Evolutionary conservation across 2,797 vertebrate genomes (phyloP), one percentile per base, ranked within the genome.

Genomic region (Channallabes apus): DNA sequence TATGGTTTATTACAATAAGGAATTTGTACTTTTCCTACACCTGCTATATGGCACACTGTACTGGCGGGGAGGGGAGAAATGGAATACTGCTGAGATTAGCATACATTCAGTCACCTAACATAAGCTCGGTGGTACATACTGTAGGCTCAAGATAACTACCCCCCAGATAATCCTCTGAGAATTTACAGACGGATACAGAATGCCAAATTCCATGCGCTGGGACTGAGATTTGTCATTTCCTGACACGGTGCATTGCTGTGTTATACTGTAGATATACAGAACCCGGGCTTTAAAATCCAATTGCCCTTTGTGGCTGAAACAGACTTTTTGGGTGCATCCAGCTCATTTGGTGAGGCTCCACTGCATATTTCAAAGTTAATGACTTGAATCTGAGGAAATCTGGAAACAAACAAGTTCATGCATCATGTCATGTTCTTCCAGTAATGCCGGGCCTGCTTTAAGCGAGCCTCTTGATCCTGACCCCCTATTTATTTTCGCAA

Each of bases 381-480:
- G 90, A 88, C 75, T 89, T 82, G 80, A 83, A 90, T 90, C 90
- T 82, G 56, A 41, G 71, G 84, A 86, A 88, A 88, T 75, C 87
- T 85, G 85, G 87, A 90, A 88, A 86, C 87, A 90, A 90, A 90
- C 89, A 90, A 91, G 76, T 51, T 81, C 86, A 89, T 88, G 91
- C 86, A 87, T 78, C 84, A 77, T 51, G 38, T 89, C 82, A 80
- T 86, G 84, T 67, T 86, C 85, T 92, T 92, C 91, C 91, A 89
- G 90, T 91, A 91, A 92, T 69, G 29, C 84, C 88, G 35, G 73
- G 32, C 78, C 82, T 29, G 77, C 82, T 82, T 35, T 69, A 86
- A 78, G 67, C 81, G 86, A 89, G 54, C 72, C 56, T 72, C 78
- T 73, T 79, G 59, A 82, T 41, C 82, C 54, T 77, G 67, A 46